Conservation (phyloP, 2,888 invertebrate genomes). For the Actias luna region DNA sequence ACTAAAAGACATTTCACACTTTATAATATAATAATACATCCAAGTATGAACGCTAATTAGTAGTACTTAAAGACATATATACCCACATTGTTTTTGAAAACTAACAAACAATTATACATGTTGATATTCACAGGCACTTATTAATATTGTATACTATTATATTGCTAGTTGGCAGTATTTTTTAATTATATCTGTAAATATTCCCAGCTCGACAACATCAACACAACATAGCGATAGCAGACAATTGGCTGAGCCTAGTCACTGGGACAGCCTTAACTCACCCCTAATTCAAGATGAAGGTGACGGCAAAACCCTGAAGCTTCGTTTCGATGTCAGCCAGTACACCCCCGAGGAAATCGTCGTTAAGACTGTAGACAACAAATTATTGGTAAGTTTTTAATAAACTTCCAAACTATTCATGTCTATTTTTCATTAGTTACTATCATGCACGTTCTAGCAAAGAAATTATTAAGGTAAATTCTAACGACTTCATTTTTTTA, state of each 20-base stretch:
- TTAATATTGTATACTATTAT: not conserved
- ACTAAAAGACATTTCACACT: not conserved
- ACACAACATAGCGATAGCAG: slow-evolving; percentile 83
- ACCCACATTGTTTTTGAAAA: not conserved
- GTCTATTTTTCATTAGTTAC: too few relatives aligned
- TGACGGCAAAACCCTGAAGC: slow-evolving; percentile 95
- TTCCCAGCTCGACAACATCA: slow-evolving; percentile 84
- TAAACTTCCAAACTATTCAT: too few relatives aligned
- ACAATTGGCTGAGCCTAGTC: slow-evolving; percentile 83
- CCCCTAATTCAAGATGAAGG: slow-evolving; percentile 97
- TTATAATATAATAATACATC: not conserved
- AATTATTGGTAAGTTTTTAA: slow-evolving; percentile 90
- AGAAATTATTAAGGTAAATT: too few relatives aligned
- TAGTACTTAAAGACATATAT: not conserved
- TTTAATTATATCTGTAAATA: slow-evolving; percentile 25
- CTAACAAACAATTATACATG: not conserved
- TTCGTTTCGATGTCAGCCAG: slow-evolving; percentile 98
- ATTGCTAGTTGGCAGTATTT: not conserved
- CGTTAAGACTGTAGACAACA: slow-evolving; percentile 99
- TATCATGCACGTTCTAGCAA: too few relatives aligned
- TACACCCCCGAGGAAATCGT: slow-evolving; percentile 98
- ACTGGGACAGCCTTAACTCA: slow-evolving; percentile 94
- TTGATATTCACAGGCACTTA: not conserved
- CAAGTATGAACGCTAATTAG: not conserved
- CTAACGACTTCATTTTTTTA: too few relatives aligned